Evolutionary conservation across 2,888 invertebrate genomes (phyloP), one percentile per base, ranked within the genome.

Genomic region (Kryphioiulus occultus): DNA sequence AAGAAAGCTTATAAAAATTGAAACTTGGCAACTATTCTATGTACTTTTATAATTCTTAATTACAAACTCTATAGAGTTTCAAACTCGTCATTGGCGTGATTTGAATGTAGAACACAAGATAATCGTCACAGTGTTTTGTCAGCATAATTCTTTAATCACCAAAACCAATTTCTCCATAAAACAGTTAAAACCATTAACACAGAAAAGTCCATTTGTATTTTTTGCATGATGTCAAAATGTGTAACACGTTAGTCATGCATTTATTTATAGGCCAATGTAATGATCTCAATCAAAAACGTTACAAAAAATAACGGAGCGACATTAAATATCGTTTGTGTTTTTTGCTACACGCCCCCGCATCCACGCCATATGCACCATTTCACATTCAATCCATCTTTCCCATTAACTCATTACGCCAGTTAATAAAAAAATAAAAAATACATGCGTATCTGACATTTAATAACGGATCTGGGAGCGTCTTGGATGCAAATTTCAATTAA

Each of bases 201-300:
- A n/a, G n/a, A n/a, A n/a, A n/a, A n/a, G n/a, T n/a, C n/a, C n/a
- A n/a, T n/a, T n/a, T n/a, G n/a, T n/a, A n/a, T n/a, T 44, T 44
- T 78, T 30, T 30, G 26, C 30, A 78, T 17, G 17, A 30, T n/a
- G n/a, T 78, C 4, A 26, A 78, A 9, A 30, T 78, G 15, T 78
- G 12, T 78, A 78, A 78, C 26, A 78, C 10, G 26, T 78, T 30
- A 15, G 30, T 15, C 78, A 53, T 26, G 78, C 78, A 26, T 78
- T 78, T 78, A 78, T 78, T 78, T 30, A 78, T 78, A 78, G 78
- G 78, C 12, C 78, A 78, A 78, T 26, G 78, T 78, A 78, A 78
- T 78, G 30, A 30, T 9, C 30, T 78, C 26, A 78, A 78, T 78
- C 78, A 30, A 30, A 78, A 78, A 3, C 2, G 78, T 78, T 78